phyloP scores from a whole-genome alignment of 2,888 invertebrate genomes.

The Andrena trimmerana region DNA sequence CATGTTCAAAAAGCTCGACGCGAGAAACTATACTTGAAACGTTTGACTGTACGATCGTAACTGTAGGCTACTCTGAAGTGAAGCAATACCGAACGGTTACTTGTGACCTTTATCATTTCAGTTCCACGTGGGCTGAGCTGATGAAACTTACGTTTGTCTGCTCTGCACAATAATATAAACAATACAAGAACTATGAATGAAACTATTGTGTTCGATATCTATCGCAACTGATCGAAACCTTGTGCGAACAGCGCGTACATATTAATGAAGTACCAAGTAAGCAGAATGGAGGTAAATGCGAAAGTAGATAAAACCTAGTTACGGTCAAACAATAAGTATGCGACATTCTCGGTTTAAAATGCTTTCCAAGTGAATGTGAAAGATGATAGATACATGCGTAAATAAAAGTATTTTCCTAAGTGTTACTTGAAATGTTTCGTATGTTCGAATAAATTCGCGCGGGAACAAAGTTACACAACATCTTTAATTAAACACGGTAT shows the following conservation, averaged over 20 bases:
- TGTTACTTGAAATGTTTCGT: too few species aligned
- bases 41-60: slow-evolving; percentile 3
- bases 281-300: neutral
- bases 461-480: neutral
- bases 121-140: neutral
- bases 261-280: neutral
- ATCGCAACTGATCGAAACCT: neutral
- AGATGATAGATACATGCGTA: too few species aligned
- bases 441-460: neutral
- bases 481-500: neutral
- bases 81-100: neutral
- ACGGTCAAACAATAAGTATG: neutral
- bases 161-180: neutral
- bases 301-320: neutral
- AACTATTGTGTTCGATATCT: neutral
- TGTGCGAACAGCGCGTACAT: neutral
- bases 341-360: neutral
- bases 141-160: neutral
- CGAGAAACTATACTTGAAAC: neutral
- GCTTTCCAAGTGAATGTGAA: too few species aligned
- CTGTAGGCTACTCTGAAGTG: slow-evolving; percentile 20
- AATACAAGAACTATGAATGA: neutral
- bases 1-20: slow-evolving; percentile 27
- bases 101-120: slow-evolving; percentile 24
- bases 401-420: too few species aligned